Evolutionary conservation across 2,888 invertebrate species (phyloP).

Genomic region (Eupeodes luniger): DNA sequence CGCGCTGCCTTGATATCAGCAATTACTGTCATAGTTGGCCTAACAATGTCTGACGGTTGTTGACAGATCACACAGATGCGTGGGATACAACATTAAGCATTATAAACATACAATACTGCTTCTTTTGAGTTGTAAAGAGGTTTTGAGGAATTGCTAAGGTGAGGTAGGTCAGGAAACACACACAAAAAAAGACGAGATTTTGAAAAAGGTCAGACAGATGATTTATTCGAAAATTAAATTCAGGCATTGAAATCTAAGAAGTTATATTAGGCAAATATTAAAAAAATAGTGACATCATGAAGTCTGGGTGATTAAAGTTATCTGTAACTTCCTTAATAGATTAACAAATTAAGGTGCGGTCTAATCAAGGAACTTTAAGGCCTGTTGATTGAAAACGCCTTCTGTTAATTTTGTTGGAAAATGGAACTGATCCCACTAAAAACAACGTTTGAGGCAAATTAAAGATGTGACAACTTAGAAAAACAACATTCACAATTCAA

Average conservation of each 20-base stretch:
- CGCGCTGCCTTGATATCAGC: constrained; percentile 17
- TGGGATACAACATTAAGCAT: constrained; percentile 56
- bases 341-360: background rate
- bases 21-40: constrained; percentile 66
- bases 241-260: background rate
- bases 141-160: constrained; percentile 20
- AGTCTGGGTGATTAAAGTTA: background rate
- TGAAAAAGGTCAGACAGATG: constrained; percentile 30
- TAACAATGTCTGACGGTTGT: constrained; percentile 64
- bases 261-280: background rate
- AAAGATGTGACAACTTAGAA: too few relatives aligned
- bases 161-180: constrained; percentile 29
- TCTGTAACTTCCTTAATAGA: background rate
- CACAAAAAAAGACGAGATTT: background rate
- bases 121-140: constrained; percentile 49
- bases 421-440: too few relatives aligned
- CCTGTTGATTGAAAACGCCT: too few relatives aligned
- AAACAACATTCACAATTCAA: too few relatives aligned
- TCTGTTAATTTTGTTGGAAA: too few relatives aligned
- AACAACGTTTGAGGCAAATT: too few relatives aligned
- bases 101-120: constrained; percentile 52
- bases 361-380: too few relatives aligned
- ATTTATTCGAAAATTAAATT: constrained; percentile 9
- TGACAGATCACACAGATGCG: constrained; percentile 63
- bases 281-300: background rate